These are phyloP conservation scores for Glaucopsyche alexis DNA, from an alignment of 2,888 invertebrate genomes.

Conservation along the genomic window DNA sequence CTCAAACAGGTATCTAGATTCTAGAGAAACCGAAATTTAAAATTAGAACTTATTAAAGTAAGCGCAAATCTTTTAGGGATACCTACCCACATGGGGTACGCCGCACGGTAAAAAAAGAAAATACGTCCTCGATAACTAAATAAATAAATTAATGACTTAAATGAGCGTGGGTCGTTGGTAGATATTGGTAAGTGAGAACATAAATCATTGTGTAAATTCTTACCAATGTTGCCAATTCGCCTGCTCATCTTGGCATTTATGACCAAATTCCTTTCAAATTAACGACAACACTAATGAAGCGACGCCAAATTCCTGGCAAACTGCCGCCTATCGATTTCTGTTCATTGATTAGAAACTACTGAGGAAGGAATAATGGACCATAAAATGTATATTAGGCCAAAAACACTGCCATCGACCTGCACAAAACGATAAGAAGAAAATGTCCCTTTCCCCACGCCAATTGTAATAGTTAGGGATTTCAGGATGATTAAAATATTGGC, in stretches of 20 bases:
- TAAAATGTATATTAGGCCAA: too few relatives aligned
- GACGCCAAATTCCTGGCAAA: slow-evolving; percentile 14
- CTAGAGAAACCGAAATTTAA: too few relatives aligned
- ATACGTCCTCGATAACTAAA: neutral
- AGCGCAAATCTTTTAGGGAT: too few relatives aligned
- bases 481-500: too few relatives aligned
- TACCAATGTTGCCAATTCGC: slow-evolving; percentile 3
- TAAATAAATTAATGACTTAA: neutral
- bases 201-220: neutral
- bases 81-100: too few relatives aligned
- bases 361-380: neutral
- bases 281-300: slow-evolving; percentile 14
- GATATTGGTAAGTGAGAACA: neutral
- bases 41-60: too few relatives aligned
- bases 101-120: neutral
- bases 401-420: too few relatives aligned
- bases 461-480: too few relatives aligned
- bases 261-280: slow-evolving; percentile 13
- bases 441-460: too few relatives aligned
- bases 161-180: neutral
- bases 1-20: too few relatives aligned
- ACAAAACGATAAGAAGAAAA: too few relatives aligned
- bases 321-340: neutral
- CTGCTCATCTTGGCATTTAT: slow-evolving; percentile 16
- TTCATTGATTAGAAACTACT: neutral